Evolutionary conservation across 1,140 invertebrate genomes (phyloP).

Genomic region (Bombus pascuorum): DNA sequence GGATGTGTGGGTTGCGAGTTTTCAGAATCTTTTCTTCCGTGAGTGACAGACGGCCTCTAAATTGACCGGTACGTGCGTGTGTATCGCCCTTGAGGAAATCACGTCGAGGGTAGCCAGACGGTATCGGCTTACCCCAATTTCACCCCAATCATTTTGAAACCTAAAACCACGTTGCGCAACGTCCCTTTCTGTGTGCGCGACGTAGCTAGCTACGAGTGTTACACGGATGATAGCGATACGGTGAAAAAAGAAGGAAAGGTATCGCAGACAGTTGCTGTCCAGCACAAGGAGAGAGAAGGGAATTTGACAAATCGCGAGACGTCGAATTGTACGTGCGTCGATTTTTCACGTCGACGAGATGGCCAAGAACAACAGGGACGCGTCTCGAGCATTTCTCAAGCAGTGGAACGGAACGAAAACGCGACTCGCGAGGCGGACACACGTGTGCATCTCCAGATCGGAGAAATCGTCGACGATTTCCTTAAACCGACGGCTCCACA

Average conservation of each 20-base stretch:
- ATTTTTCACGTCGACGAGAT: constrained; percentile 75
- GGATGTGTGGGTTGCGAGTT: constrained; percentile 52
- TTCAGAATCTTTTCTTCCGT: constrained; percentile 60
- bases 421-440: constrained; percentile 37
- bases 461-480: constrained; percentile 70
- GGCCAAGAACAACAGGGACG: constrained; percentile 65
- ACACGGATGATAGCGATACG: constrained; percentile 75
- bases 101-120: constrained; percentile 60
- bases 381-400: constrained; percentile 76
- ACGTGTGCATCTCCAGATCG: constrained; percentile 7
- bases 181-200: constrained; percentile 34
- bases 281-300: constrained; percentile 44
- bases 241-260: constrained; percentile 45
- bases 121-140: constrained; percentile 82
- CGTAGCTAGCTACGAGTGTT: constrained; percentile 35
- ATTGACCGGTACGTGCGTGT: constrained; percentile 70
- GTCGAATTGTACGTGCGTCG: constrained; percentile 77
- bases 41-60: constrained; percentile 67
- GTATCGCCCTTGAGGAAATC: constrained; percentile 61
- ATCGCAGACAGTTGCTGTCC: constrained; percentile 34
- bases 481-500: constrained; percentile 63
- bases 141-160: constrained; percentile 82
- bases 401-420: constrained; percentile 76
- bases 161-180: constrained; percentile 71
- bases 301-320: constrained; percentile 77